Base-by-base conservation (phyloP, 1,140 invertebrate species). In the Hycleus cichorii region DNA sequence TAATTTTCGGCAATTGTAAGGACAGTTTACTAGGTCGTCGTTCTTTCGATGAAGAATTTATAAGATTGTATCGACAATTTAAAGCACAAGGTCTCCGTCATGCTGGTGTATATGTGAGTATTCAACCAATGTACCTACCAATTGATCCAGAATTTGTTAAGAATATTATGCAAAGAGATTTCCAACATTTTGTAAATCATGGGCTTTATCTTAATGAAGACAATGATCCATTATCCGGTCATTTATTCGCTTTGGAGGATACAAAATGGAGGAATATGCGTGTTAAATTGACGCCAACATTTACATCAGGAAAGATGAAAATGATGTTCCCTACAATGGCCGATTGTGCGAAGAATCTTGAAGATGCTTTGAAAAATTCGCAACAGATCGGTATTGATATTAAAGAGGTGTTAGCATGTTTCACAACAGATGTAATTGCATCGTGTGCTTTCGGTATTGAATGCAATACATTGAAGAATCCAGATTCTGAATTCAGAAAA, bases 341-440 rank as follows among this genome's bases (percentile, higher is more conserved):
- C 44, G 63, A 73, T 25, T 59, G 56, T 54, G 47, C 5, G 39
- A 45, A 39, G 44, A 47, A 11, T 71, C 78, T 8, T 69, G 72
- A 8, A 68, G 71, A n/a, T 65, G 73, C 55, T 66, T 76, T 11
- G 59, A 73, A 3, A 52, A 67, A 25, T 68, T 69, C 44, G 64
- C 68, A 1, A 69, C 73, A 69, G 2, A 44, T 72, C 11, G 38
- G 68, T 0, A 63, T 79, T 6, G 79, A 80, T 66, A 74, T 82
- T 27, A 78, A 80, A 8, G 79, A 85, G n/a, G 62, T 82, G 1
- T 77, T 82, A 43, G 77, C 78, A 2, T 76, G 78, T 46, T 85
- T 79, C 59, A 78, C 81, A 0, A 83, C 83, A 40, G 84, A 86
- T 68, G 77, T 83, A 0, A 82, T 85, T 11, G 82, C 78, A 0